Conservation (phyloP, 2,797 vertebrate species). For the Aldrovandia affinis region DNA sequence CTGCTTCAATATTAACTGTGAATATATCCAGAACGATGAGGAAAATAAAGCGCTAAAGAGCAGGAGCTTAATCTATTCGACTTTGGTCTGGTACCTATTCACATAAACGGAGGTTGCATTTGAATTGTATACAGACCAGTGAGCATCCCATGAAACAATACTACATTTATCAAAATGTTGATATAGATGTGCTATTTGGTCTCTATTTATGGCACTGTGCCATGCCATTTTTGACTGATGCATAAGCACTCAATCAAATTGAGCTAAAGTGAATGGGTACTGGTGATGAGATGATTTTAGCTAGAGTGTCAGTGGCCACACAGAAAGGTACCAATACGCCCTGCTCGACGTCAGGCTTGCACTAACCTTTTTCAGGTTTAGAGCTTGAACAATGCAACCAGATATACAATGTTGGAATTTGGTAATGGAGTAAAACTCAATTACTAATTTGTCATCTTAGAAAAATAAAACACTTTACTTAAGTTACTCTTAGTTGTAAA, state of each 20-base stretch:
- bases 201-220: too few species aligned
- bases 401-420: background rate
- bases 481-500: slow-evolving; percentile 1
- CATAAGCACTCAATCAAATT: background rate
- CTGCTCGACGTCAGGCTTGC: background rate
- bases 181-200: too few species aligned
- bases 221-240: background rate
- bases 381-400: background rate
- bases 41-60: too few species aligned
- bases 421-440: background rate
- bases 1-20: background rate
- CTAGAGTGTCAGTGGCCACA: background rate
- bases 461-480: background rate
- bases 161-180: too few species aligned
- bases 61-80: too few species aligned
- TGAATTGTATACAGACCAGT: too few species aligned
- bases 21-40: too few species aligned
- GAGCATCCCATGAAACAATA: too few species aligned
- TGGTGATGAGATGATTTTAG: background rate
- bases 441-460: background rate
- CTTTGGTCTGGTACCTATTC: too few species aligned
- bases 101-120: too few species aligned
- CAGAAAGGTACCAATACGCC: too few species aligned
- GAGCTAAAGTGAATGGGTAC: background rate
- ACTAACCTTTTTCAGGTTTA: background rate